Base-by-base conservation (phyloP, 1,140 invertebrate species). In the Prorops nasuta region DNA sequence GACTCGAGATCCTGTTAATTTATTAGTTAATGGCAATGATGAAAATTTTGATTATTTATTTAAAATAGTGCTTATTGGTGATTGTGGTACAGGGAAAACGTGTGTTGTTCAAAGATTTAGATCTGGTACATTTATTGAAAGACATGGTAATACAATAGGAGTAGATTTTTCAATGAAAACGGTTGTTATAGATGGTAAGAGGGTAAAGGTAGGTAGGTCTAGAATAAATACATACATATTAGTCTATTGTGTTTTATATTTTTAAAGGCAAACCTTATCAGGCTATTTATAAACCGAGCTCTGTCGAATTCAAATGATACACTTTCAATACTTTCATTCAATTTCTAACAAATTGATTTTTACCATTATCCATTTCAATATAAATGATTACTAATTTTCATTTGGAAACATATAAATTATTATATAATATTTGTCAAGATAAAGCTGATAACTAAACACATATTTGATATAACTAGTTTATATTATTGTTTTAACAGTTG, bases 91-190 rank as follows among this genome's bases (percentile, higher is more conserved):
- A 3, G 90, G 90, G 32, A 92, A 92, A 78, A 92, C 89, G 47
- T 91, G 88, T 68, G 87, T 94, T 58, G 90, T 96, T 35, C 92
- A 96, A 74, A 83, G 93, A 51, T 93, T 97, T 74, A 94, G 93
- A 74, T 91, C 91, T 45, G 94, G 94, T 50, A 94, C 90, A 52
- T 97, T 92, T 70, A 87, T 94, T 48, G 93, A 96, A 78, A 84
- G 87, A 60, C 93, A 96, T 75, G 92, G 91, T 16, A 95, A 91
- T 67, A 96, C 94, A 18, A 96, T 97, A 64, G 94, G 94, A 40
- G 94, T 97, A 19, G 94, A 97, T 79, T 97, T 96, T 78, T 95
- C 92, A 48, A 96, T 96, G 92, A 96, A 96, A 84, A 96, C 92
- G 17, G 83, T 97, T 7, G 81, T 89, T 45, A 86, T 97, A 38